phyloP scores from a whole-genome alignment of 92 coral and sea anemone genomes.

The Parazoanthus swiftii region DNA sequence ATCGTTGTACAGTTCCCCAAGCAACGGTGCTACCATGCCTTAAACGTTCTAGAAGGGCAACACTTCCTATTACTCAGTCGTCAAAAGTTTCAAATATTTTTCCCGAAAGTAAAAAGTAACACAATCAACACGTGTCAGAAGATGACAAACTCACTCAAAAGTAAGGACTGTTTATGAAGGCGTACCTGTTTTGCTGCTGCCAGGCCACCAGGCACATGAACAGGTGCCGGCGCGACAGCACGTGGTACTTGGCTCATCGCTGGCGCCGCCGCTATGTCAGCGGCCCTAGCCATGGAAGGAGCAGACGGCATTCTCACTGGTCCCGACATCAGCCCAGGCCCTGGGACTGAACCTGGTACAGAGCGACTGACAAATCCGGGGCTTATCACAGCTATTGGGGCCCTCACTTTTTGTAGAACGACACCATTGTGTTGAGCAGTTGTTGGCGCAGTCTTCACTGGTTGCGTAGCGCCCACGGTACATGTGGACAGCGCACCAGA shows the following conservation, averaged over 20 bases:
- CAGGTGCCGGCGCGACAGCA: constrained; percentile 43
- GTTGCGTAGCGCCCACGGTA: constrained; percentile 36
- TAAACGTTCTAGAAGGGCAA: not conserved
- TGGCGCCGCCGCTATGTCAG: constrained; percentile 29
- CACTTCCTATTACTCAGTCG: not conserved
- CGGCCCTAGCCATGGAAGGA: constrained; percentile 31
- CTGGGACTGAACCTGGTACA: not conserved
- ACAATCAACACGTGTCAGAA: constrained; percentile 33
- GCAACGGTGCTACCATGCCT: not conserved
- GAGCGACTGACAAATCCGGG: constrained; percentile 31
- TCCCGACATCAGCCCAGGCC: not conserved
- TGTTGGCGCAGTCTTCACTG: constrained; percentile 30
- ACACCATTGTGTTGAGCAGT: constrained; percentile 17
- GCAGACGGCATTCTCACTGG: not conserved
- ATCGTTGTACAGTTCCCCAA: not conserved
- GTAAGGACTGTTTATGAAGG: constrained; percentile 2
- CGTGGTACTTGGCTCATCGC: constrained; percentile 34
- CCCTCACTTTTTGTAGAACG: constrained; percentile 28
- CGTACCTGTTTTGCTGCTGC: constrained; percentile 39
- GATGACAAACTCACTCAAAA: not conserved
- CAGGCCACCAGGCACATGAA: constrained; percentile 36
- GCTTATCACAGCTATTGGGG: constrained; percentile 34
- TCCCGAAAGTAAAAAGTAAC: not conserved
- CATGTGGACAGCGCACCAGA: constrained; percentile 48
- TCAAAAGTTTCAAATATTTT: not conserved